A percentile compares a stretch with the other conserved stretches of the same genome.
These are phyloP conservation scores for Ellobius talpinus DNA, from an alignment of 2,113 vertebrate species.

Conservation along the genomic window DNA sequence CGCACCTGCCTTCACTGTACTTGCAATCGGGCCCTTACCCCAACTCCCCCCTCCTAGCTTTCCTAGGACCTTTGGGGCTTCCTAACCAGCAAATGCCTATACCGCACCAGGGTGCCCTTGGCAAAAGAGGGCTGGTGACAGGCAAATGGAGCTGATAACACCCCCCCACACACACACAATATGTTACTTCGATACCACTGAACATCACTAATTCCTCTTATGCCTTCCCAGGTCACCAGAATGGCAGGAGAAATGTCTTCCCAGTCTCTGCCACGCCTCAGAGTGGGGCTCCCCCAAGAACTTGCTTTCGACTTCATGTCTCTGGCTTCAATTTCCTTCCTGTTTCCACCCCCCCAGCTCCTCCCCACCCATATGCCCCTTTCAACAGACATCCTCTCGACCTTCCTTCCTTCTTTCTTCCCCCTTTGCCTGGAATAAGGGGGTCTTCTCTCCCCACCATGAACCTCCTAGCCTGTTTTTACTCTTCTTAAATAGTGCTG, in stretches of 20 bases:
- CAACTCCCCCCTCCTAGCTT: background rate
- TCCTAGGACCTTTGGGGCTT: slow-evolving; percentile 6
- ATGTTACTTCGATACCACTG: background rate
- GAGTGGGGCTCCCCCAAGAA: slow-evolving; percentile 76
- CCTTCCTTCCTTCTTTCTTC: slow-evolving; percentile 81
- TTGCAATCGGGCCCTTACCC: background rate
- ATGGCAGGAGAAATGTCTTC: slow-evolving; percentile 59
- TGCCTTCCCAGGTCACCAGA: slow-evolving; percentile 38
- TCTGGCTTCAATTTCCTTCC: slow-evolving; percentile 84
- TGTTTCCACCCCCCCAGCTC: slow-evolving; percentile 79
- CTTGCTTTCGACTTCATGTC: slow-evolving; percentile 80
- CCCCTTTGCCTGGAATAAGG: slow-evolving; percentile 65
- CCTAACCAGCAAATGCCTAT: background rate
- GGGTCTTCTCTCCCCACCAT: slow-evolving; percentile 55
- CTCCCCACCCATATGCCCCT: slow-evolving; percentile 81
- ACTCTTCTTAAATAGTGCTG: background rate
- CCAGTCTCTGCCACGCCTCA: slow-evolving; percentile 65
- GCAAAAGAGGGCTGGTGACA: background rate
- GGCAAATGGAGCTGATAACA: background rate
- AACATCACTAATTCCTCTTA: slow-evolving; percentile 29
- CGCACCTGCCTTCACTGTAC: background rate
- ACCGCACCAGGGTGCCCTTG: background rate
- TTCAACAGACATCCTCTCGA: slow-evolving; percentile 84
- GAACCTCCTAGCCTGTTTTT: background rate
- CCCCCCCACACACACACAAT: background rate